These are phyloP conservation scores for Vanessa tameamea DNA, from an alignment of 1,140 invertebrate genomes.

Conservation along the genomic window DNA sequence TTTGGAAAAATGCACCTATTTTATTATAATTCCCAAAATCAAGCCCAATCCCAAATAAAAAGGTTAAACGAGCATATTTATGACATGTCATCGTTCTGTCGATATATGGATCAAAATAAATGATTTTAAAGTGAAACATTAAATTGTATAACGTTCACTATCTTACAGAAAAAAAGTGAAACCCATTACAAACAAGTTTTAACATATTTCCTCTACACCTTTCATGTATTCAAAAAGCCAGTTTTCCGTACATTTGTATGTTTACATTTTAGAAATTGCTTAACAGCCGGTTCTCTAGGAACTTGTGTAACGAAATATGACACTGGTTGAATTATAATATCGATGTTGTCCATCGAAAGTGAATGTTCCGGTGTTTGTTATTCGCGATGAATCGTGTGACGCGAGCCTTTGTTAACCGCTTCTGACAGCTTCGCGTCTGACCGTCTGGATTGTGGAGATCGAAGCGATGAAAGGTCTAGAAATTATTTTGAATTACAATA, in stretches of 20 bases:
- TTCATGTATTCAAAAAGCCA: constrained; percentile 27
- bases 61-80: too few species aligned
- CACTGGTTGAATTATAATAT: constrained; percentile 41
- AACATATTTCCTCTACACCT: background rate
- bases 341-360: constrained; percentile 68
- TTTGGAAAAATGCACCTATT: too few species aligned
- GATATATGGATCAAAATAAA: background rate
- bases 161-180: background rate
- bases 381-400: constrained; percentile 61
- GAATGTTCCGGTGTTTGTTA: constrained; percentile 75
- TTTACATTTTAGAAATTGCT: constrained; percentile 31
- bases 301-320: constrained; percentile 23
- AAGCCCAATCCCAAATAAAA: too few species aligned
- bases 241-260: constrained; percentile 24
- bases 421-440: constrained; percentile 41
- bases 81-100: background rate
- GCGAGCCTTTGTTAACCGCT: constrained; percentile 53
- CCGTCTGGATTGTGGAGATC: background rate
- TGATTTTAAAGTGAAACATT: too few species aligned
- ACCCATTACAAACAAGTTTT: constrained; percentile 12
- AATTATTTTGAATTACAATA: too few species aligned
- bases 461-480: background rate
- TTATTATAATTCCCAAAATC: too few species aligned
- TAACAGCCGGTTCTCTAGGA: constrained; percentile 24
- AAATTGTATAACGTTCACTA: too few species aligned